Base-by-base conservation (phyloP, 2,113 vertebrate species). In the Pterocles burchelli region DNA sequence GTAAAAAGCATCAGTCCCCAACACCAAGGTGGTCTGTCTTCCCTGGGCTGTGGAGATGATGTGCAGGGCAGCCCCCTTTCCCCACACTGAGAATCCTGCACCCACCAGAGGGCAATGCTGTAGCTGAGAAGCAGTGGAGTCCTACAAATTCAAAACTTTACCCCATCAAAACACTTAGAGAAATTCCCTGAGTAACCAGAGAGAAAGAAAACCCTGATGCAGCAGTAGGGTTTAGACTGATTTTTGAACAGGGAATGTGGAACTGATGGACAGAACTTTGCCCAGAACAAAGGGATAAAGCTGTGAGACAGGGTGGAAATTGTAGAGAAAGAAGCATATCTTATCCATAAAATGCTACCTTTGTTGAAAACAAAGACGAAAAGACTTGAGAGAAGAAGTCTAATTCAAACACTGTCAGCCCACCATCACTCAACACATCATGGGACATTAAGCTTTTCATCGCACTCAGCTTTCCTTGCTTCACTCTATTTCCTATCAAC, bases 71-170 rank as follows among this genome's bases (percentile, higher is more conserved):
- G 16, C 11, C 17, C 13, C 28, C 17, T 75, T 58, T 57, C 61
- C 20, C 45, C 59, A 54, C n/a, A 9, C 38, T 20, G 51, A 48
- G 25, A 77, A 17, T n/a, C 28, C 9, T 11, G 17, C 33, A n/a
- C 58, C 72, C 87, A 94, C 28, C 68, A 65, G 91, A 77, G 91
- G 65, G 91, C 87, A 89, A 84, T 74, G 70, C 73, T 92, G 85
- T 41, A 0, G 2, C 75, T 71, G 31, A 58, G 59, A 73, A 93
- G 72, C 59, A 62, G 33, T 9, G 31, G 25, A 54, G 33, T 36
- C 31, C 77, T 81, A 15, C 71, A 91, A 78, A 38, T 26, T 34
- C 16, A 14, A 36, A 63, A 54, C 31, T 58, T 71, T 29, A 59
- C 28, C 36, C 29, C 45, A n/a, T 43, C 11, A 43, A 71, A 84